These are phyloP conservation scores for Semotilus atromaculatus DNA, from an alignment of 2,797 vertebrate genomes.

Conservation along the genomic window DNA sequence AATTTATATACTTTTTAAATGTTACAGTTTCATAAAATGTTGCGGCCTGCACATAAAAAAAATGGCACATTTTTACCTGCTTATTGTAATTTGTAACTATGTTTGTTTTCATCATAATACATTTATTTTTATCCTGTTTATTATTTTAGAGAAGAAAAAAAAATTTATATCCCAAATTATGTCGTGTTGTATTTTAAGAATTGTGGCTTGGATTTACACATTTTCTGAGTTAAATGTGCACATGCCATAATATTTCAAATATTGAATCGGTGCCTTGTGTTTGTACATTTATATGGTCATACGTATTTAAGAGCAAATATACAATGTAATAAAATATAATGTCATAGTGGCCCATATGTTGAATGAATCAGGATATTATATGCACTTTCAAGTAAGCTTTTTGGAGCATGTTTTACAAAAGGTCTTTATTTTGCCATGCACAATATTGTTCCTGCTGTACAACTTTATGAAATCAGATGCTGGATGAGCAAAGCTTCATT, in stretches of 20 bases:
- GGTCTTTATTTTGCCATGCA: slow-evolving; percentile 15
- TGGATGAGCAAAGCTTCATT: slow-evolving; percentile 47
- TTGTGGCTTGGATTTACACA: neutral
- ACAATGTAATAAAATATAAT: neutral
- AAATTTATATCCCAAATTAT: neutral
- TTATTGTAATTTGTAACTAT: neutral
- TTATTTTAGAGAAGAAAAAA: neutral
- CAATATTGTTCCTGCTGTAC: slow-evolving; percentile 18
- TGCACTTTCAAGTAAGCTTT: neutral
- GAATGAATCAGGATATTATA: neutral
- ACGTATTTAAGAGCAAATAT: neutral
- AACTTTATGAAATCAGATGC: slow-evolving; percentile 42
- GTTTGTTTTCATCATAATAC: neutral
- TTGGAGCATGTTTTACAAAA: neutral
- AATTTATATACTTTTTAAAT: neutral
- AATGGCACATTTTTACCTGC: neutral
- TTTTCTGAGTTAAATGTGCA: neutral
- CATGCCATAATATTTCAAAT: neutral
- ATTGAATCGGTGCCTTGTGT: neutral
- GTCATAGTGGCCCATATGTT: neutral
- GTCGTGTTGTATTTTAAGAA: neutral
- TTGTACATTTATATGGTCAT: neutral
- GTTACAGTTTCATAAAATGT: neutral
- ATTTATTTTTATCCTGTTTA: neutral
- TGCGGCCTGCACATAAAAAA: neutral